Conservation (phyloP, 2,888 invertebrate genomes). For the Empis stercorea region DNA sequence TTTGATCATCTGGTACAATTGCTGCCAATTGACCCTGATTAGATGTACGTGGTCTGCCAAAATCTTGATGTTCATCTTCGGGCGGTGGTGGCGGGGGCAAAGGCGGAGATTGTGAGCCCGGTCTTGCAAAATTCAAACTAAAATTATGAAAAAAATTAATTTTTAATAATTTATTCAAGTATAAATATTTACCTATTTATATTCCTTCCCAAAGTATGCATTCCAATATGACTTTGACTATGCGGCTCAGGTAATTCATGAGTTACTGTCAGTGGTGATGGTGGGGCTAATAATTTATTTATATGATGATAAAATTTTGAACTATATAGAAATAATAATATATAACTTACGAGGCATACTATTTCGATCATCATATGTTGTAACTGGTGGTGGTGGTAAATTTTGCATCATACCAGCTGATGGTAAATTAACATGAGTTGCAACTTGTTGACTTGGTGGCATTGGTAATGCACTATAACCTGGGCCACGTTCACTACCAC, state of each 20-base stretch:
- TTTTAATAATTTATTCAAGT: neutral
- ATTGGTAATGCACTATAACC: slow-evolving; percentile 80
- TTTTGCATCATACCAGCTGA: slow-evolving; percentile 83
- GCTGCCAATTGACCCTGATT: slow-evolving; percentile 42
- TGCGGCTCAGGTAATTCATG: slow-evolving; percentile 37
- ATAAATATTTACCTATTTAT: slow-evolving; percentile 27
- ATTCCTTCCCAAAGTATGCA: slow-evolving; percentile 39
- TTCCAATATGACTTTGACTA: slow-evolving; percentile 37
- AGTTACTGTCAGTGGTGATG: slow-evolving; percentile 63
- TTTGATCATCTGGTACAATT: slow-evolving; percentile 79
- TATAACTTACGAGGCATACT: slow-evolving; percentile 71
- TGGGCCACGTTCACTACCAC: slow-evolving; percentile 44
- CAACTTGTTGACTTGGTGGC: slow-evolving; percentile 38
- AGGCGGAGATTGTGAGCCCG: slow-evolving; percentile 67
- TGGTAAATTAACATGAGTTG: slow-evolving; percentile 37
- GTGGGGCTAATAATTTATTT: slow-evolving; percentile 50
- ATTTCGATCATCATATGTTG: slow-evolving; percentile 44
- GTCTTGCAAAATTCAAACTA: slow-evolving; percentile 34
- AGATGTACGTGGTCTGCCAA: slow-evolving; percentile 50
- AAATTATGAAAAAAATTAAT: slow-evolving; percentile 1
- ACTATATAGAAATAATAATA: too few species aligned
- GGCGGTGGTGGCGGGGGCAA: slow-evolving; percentile 77
- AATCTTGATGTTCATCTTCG: slow-evolving; percentile 64
- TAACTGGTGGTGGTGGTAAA: slow-evolving; percentile 58
- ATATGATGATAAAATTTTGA: too few species aligned